Conservation (phyloP, 2,888 invertebrate genomes). For the Ferrisia virgata region DNA sequence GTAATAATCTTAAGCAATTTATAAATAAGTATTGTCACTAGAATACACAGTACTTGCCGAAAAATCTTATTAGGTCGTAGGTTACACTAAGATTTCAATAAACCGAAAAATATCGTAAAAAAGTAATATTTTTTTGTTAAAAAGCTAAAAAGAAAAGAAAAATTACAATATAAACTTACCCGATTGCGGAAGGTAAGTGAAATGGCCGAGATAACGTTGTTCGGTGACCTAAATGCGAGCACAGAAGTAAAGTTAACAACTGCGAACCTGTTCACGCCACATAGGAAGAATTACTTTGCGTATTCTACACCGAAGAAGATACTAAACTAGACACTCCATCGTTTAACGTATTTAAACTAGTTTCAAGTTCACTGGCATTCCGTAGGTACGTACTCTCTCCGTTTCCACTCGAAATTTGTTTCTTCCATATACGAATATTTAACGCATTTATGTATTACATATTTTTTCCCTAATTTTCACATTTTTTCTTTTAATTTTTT, state of each 20-base stretch:
- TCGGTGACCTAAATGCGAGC: slow-evolving; percentile 38
- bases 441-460: too few relatives aligned
- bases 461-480: neutral
- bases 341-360: slow-evolving; percentile 42
- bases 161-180: neutral
- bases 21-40: too few relatives aligned
- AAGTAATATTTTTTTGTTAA: neutral
- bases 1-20: too few relatives aligned
- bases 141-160: neutral
- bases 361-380: slow-evolving; percentile 44
- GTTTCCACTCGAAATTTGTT: slow-evolving; percentile 24
- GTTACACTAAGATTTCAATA: too few relatives aligned
- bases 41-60: too few relatives aligned
- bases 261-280: slow-evolving; percentile 37
- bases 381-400: slow-evolving; percentile 40
- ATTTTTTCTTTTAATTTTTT: neutral
- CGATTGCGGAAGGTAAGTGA: slow-evolving; percentile 36
- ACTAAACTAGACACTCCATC: slow-evolving; percentile 41
- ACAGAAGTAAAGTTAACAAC: slow-evolving; percentile 33
- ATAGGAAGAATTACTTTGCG: slow-evolving; percentile 18
- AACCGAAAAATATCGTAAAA: neutral
- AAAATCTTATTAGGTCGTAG: too few relatives aligned
- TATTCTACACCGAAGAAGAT: slow-evolving; percentile 37
- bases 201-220: slow-evolving; percentile 32
- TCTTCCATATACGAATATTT: neutral